phyloP scores from a whole-genome alignment of 2,888 invertebrate species.

The Idaea aversata region DNA sequence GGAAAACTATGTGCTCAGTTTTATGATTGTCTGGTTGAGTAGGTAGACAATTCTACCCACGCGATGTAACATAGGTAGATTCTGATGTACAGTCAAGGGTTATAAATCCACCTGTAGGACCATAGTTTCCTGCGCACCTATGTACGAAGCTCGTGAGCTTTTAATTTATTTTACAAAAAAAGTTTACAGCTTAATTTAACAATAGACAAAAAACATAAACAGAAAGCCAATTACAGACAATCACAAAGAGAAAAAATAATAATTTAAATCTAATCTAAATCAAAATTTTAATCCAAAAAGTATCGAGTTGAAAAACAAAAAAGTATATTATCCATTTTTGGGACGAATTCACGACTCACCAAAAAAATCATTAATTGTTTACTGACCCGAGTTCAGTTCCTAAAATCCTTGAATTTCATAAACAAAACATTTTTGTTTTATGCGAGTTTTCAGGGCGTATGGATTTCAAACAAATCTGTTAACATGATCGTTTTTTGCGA shows the following conservation, averaged over 20 bases:
- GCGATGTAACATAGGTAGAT: not conserved
- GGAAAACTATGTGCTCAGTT: slow-evolving; percentile 62
- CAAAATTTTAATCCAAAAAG: no score
- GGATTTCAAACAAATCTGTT: not conserved
- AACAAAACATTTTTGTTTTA: slow-evolving; percentile 14
- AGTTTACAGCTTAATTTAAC: no score
- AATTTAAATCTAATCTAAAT: no score
- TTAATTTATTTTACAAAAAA: no score
- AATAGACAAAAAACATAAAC: no score
- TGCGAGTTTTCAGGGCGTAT: not conserved
- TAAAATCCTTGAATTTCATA: slow-evolving; percentile 1
- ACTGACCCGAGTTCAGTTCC: not conserved
- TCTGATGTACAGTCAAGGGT: no score
- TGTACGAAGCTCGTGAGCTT: no score
- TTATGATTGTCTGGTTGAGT: slow-evolving; percentile 50
- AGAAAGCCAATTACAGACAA: no score
- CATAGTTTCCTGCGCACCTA: no score
- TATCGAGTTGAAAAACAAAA: no score
- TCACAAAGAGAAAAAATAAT: no score
- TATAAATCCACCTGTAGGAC: no score
- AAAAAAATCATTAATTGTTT: not conserved
- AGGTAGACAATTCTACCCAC: slow-evolving; percentile 9
- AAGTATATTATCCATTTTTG: not conserved
- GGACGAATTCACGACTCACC: not conserved
- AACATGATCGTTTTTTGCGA: not conserved